phyloP scores from a whole-genome alignment of 2,888 invertebrate species.

The Lobophora halterata region DNA sequence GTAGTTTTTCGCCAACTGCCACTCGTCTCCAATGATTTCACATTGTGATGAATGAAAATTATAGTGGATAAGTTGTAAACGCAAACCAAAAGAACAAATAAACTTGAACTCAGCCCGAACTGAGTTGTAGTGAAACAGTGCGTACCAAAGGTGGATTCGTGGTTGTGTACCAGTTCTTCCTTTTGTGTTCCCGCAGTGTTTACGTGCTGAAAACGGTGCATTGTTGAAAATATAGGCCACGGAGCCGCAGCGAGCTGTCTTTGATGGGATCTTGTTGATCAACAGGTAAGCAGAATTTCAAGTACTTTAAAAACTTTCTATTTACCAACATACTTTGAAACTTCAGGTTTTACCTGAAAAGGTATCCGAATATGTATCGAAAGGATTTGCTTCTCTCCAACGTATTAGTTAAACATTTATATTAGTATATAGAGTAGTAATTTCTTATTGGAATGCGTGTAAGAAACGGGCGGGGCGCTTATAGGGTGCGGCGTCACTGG shows the following conservation, averaged over 20 bases:
- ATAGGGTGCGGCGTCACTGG: constrained; percentile 71
- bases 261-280: constrained; percentile 78
- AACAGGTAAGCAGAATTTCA: constrained; percentile 54
- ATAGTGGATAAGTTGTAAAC: constrained; percentile 55
- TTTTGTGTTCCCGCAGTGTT: constrained; percentile 70
- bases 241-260: constrained; percentile 56
- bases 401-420: no score
- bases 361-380: no score
- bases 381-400: no score
- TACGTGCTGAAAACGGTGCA: constrained; percentile 64
- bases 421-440: constrained; percentile 35
- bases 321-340: constrained; percentile 14
- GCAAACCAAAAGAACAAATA: constrained; percentile 52
- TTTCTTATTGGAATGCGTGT: constrained; percentile 48
- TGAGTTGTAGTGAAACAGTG: constrained; percentile 61
- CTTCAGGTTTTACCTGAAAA: constrained; percentile 5
- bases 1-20: constrained; percentile 61
- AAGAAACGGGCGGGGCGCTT: constrained; percentile 46
- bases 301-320: constrained; percentile 23
- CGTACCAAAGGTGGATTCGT: constrained; percentile 68
- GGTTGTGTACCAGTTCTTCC: constrained; percentile 70
- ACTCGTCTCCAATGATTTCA: constrained; percentile 69
- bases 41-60: constrained; percentile 73
- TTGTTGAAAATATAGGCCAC: constrained; percentile 51
- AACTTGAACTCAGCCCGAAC: constrained; percentile 48